These are phyloP conservation scores for Mechanitis mazaeus DNA, from an alignment of 2,888 invertebrate species.

Conservation along the genomic window DNA sequence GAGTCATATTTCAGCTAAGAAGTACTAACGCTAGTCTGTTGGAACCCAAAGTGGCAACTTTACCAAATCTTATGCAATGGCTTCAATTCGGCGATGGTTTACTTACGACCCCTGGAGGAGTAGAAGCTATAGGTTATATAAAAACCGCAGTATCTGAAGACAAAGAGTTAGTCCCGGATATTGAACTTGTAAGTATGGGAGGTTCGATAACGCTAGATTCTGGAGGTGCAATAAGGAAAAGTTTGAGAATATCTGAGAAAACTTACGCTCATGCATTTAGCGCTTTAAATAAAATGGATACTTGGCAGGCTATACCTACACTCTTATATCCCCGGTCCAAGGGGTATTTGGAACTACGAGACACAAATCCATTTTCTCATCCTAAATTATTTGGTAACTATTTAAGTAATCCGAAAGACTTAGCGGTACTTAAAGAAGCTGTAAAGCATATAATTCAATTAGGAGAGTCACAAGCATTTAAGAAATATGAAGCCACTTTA, in stretches of 20 bases:
- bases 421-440: constrained; percentile 76
- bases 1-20: constrained; percentile 65
- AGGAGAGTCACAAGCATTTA: constrained; percentile 77
- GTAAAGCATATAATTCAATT: constrained; percentile 78
- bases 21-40: constrained; percentile 62
- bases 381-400: constrained; percentile 89
- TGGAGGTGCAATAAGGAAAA: constrained; percentile 69
- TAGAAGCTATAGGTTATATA: constrained; percentile 81
- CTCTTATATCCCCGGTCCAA: constrained; percentile 84
- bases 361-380: constrained; percentile 83
- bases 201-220: constrained; percentile 79
- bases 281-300: constrained; percentile 74
- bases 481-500: constrained; percentile 72
- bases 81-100: constrained; percentile 73
- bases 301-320: constrained; percentile 81
- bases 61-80: constrained; percentile 64
- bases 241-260: constrained; percentile 76
- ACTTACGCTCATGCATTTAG: constrained; percentile 76
- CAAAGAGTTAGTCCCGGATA: constrained; percentile 77
- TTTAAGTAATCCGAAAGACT: constrained; percentile 80
- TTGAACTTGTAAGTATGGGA: constrained; percentile 79
- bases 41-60: constrained; percentile 60
- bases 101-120: constrained; percentile 77
- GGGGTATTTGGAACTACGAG: constrained; percentile 82
- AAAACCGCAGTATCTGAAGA: constrained; percentile 76